A percentile compares a stretch with the other conserved stretches of the same genome.
Conservation (phyloP, 2,888 invertebrate species). For the Dioctria rufipes region DNA sequence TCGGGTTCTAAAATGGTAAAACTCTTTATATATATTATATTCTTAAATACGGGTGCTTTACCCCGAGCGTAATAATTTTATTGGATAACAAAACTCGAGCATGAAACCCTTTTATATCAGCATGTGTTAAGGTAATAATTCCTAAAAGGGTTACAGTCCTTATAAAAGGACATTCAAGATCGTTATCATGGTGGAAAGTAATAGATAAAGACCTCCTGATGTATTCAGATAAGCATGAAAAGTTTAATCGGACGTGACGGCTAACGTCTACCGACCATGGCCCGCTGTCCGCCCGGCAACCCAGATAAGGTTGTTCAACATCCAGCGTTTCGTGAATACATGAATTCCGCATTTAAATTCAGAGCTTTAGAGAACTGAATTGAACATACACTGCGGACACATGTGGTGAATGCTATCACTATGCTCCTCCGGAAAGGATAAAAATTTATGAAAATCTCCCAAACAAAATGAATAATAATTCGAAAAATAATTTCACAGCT, state of each 20-base stretch:
- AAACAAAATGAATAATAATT: conserved; percentile 47
- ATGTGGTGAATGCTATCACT: conserved; percentile 13
- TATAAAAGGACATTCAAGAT: conserved; percentile 21
- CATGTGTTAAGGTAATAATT: conserved; percentile 47
- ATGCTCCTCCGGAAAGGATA: neutral
- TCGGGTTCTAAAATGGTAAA: no score
- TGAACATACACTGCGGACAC: neutral
- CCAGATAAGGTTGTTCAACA: conserved; percentile 2
- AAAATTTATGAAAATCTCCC: conserved; percentile 43
- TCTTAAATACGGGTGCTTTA: no score
- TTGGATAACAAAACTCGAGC: conserved; percentile 33
- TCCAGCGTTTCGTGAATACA: conserved; percentile 19
- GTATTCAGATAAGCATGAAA: conserved; percentile 47
- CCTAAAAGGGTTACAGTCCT: conserved; percentile 9
- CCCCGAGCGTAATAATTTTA: conserved; percentile 25
- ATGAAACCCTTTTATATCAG: conserved; percentile 46
- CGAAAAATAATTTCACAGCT: conserved; percentile 33
- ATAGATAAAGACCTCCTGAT: conserved; percentile 45
- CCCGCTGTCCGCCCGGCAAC: no score
- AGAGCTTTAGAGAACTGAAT: neutral
- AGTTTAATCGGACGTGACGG: conserved; percentile 52
- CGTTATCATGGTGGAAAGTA: conserved; percentile 46
- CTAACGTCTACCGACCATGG: neutral
- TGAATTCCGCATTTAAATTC: conserved; percentile 14
- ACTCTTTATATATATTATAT: no score